Evolutionary conservation across 1,140 invertebrate genomes (phyloP).

Genomic region (Epicauta chinensis): DNA sequence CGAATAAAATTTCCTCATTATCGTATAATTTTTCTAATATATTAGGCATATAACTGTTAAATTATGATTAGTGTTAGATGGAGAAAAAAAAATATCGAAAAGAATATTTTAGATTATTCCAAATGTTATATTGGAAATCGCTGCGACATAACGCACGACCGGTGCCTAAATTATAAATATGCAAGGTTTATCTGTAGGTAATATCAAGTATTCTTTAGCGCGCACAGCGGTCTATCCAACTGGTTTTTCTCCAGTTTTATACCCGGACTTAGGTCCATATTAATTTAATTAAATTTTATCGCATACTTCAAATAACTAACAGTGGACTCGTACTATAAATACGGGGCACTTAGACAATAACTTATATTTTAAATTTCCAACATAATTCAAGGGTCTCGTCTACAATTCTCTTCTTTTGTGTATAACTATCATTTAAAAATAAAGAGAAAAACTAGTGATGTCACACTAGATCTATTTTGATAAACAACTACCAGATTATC

Average conservation of each 20-base stretch:
- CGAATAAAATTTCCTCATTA: no score
- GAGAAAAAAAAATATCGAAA: background rate
- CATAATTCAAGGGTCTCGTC: background rate
- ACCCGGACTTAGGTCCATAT: constrained; percentile 19
- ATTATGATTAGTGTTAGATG: no score
- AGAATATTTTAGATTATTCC: background rate
- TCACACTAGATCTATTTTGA: no score
- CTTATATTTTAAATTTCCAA: constrained; percentile 16
- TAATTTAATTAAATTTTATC: constrained; percentile 39
- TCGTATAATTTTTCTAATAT: no score
- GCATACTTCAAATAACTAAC: constrained; percentile 32
- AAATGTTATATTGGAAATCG: background rate
- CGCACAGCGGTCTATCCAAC: constrained; percentile 20
- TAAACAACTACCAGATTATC: no score
- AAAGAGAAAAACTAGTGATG: no score
- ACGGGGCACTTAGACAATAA: constrained; percentile 25
- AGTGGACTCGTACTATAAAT: constrained; percentile 30
- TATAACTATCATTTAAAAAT: no score
- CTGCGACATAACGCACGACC: constrained; percentile 1
- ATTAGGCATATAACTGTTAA: no score
- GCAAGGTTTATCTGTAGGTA: constrained; percentile 22
- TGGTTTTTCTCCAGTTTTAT: constrained; percentile 17
- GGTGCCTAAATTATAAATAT: constrained; percentile 23
- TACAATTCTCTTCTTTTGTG: background rate
- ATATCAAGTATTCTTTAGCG: constrained; percentile 22